phyloP scores from a whole-genome alignment of 2,797 vertebrate genomes.

The Phrynocephalus forsythii region DNA sequence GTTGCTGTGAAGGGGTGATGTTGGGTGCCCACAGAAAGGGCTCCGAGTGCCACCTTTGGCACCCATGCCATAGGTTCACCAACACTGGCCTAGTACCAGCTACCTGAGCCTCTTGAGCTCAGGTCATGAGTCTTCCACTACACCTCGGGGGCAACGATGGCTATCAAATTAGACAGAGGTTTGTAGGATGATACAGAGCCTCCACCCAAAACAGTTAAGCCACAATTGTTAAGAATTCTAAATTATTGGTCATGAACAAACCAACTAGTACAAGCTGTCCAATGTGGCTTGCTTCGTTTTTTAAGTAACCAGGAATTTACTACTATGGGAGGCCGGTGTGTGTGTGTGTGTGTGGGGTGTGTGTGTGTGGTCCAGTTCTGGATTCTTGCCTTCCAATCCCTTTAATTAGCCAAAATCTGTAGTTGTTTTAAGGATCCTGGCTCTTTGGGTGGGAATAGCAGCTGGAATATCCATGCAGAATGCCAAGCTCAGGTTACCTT shows the following conservation, averaged over 20 bases:
- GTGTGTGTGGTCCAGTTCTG: background rate
- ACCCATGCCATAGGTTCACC: no score
- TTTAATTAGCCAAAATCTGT: background rate
- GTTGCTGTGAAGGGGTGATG: no score
- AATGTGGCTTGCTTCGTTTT: background rate
- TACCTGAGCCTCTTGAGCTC: no score
- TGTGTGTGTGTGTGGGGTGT: no score
- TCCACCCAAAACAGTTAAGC: background rate
- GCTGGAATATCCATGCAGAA: background rate
- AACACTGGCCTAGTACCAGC: no score
- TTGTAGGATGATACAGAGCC: background rate
- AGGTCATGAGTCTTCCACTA: no score
- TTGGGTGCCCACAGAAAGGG: no score
- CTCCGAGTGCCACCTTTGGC: no score
- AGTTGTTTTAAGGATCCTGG: background rate
- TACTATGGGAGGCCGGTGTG: background rate
- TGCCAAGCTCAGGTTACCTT: background rate
- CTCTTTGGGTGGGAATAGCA: background rate
- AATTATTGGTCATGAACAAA: background rate
- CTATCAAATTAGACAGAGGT: background rate
- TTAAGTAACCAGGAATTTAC: background rate
- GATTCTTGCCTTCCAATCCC: background rate
- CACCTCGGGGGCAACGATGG: background rate
- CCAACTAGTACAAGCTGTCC: background rate
- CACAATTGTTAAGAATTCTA: background rate